Evolutionary conservation across 2,888 invertebrate species (phyloP), one percentile per base, ranked within the genome.

Genomic region (Celastrina argiolus): DNA sequence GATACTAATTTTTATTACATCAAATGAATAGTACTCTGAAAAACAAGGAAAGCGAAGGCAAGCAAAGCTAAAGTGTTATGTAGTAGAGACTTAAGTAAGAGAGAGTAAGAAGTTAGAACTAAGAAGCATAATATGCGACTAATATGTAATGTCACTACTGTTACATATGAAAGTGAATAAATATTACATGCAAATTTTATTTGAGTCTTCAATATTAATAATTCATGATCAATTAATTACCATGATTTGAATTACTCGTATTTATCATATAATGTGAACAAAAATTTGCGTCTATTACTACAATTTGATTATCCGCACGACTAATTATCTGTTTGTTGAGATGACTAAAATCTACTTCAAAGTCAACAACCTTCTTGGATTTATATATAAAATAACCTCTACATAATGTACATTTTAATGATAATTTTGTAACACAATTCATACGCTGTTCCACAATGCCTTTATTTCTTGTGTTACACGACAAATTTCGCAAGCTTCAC

Each of bases 391-490:
- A 10, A 18, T 18, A 45, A 4, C 36, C 36, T 36, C 10, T 12
- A 45, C 16, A 8, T 59, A 36, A 59, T 59, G 36, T 18, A 18
- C 10, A 18, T 8, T 18, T 45, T 34, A 36, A 59, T 59, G 36
- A 59, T 36, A 59, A 16, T 59, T 58, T 58, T 16, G 31, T 2
- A 34, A 59, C 14, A 31, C 28, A 18, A 36, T 59, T 59, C 36
- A 34, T 59, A 31, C 16, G 58, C 34, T 4, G 16, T 34, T 34
- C 34, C 18, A 36, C 36, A 59, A 59, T 36, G 18, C 45, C 18
- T 22, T 45, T 45, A 45, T 45, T 45, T 45, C 45, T 45, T 45
- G 10, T 45, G 45, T 45, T 56, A 28, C 56, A 56, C 56, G 28
- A 28, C 56, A 56, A 18, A 56, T 56, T 56, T 56, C 56, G 56